These are phyloP conservation scores for Hirudo medicinalis DNA, from an alignment of 1,140 invertebrate species.

Conservation along the genomic window DNA sequence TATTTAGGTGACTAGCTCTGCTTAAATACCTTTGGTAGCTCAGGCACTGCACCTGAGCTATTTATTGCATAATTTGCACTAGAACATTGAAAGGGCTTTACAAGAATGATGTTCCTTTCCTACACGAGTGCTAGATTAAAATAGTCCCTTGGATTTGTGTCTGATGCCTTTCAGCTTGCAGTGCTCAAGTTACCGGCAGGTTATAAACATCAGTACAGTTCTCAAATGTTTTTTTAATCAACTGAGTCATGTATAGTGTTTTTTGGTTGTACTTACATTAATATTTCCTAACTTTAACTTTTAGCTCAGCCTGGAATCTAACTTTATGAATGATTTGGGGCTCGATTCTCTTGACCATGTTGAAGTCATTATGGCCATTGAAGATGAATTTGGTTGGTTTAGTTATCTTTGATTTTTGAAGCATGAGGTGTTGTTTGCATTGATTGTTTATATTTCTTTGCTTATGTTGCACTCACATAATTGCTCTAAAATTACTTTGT, in stretches of 20 bases:
- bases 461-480: too few species aligned
- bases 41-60: too few species aligned
- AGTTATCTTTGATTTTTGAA: too few species aligned
- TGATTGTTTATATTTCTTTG: too few species aligned
- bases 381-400: conserved; percentile 83
- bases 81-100: not conserved
- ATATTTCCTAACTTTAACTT: conserved; percentile 22
- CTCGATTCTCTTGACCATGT: conserved; percentile 95
- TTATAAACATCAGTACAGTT: conserved; percentile 12
- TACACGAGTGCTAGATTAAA: not conserved
- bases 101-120: not conserved
- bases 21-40: too few species aligned
- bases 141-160: not conserved
- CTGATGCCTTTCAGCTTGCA: conserved; percentile 1
- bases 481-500: too few species aligned
- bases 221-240: not conserved
- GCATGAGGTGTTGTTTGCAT: too few species aligned
- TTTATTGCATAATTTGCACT: conserved; percentile 1
- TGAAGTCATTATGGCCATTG: conserved; percentile 97
- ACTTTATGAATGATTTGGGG: conserved; percentile 93
- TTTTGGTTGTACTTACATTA: not conserved
- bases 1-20: too few species aligned
- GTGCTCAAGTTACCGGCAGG: not conserved
- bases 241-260: not conserved
- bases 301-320: conserved; percentile 67